phyloP scores from a whole-genome alignment of 2,797 vertebrate species.

The Chelon auratus region DNA sequence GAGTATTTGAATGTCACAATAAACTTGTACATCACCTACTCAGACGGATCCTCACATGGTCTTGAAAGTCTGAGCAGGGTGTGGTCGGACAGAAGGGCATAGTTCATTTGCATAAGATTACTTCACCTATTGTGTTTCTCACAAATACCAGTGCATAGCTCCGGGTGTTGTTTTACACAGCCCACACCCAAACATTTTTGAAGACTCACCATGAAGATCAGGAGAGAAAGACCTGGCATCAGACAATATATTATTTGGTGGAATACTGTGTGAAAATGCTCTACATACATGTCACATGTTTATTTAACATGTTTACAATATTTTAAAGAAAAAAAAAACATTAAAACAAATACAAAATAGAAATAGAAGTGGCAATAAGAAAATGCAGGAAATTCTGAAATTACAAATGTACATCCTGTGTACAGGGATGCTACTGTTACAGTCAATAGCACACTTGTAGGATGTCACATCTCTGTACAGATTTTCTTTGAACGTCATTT shows the following conservation, averaged over 20 bases:
- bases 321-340: neutral
- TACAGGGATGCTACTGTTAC: neutral
- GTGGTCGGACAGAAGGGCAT: neutral
- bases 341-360: neutral
- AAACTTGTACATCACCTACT: too few relatives aligned
- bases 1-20: too few relatives aligned
- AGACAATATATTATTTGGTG: too few relatives aligned
- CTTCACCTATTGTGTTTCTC: conserved; percentile 29
- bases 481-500: conserved; percentile 11
- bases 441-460: neutral
- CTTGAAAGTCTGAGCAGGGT: neutral
- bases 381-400: neutral
- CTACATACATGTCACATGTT: neutral
- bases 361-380: neutral
- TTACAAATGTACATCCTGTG: neutral
- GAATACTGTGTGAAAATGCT: neutral
- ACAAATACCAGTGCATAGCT: conserved; percentile 7
- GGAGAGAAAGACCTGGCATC: neutral
- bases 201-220: neutral
- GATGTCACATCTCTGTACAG: neutral
- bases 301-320: neutral
- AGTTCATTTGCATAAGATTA: conserved; percentile 31
- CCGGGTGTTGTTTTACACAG: conserved; percentile 52
- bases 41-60: too few relatives aligned
- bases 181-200: conserved; percentile 40